Evolutionary conservation across 2,113 vertebrate genomes (phyloP).

Genomic region (Clarias magur): DNA sequence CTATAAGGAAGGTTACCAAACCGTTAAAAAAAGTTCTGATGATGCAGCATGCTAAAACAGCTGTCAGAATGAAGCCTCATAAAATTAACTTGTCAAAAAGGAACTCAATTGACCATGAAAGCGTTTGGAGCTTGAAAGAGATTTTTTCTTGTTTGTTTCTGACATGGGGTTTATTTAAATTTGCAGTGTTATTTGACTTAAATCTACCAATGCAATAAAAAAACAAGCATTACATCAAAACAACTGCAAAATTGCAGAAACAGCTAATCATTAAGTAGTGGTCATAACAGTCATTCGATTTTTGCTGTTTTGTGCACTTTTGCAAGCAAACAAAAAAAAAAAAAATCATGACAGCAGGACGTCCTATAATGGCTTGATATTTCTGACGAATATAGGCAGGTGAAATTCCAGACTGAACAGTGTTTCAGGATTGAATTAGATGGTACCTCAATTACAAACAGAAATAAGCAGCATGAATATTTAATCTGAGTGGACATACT

Average conservation of each 20-base stretch:
- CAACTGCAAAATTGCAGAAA: not conserved
- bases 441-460: not conserved
- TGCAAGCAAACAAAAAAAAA: not conserved
- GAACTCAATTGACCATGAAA: not conserved
- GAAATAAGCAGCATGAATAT: not conserved
- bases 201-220: not conserved
- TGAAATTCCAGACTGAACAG: not conserved
- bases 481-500: not conserved
- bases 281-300: not conserved
- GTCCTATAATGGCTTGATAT: not conserved
- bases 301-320: not conserved
- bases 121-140: not conserved
- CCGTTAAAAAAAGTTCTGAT: slow-evolving; percentile 4
- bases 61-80: not conserved
- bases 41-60: slow-evolving; percentile 5
- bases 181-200: not conserved
- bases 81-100: not conserved
- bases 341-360: not conserved
- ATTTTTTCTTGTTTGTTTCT: not conserved
- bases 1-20: slow-evolving; percentile 12
- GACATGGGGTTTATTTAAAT: not conserved
- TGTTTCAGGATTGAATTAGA: not conserved
- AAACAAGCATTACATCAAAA: no score
- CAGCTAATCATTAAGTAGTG: not conserved
- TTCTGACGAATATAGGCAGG: not conserved